Conservation (phyloP, 2,113 vertebrate species). For the Tauraco erythrolophus region DNA sequence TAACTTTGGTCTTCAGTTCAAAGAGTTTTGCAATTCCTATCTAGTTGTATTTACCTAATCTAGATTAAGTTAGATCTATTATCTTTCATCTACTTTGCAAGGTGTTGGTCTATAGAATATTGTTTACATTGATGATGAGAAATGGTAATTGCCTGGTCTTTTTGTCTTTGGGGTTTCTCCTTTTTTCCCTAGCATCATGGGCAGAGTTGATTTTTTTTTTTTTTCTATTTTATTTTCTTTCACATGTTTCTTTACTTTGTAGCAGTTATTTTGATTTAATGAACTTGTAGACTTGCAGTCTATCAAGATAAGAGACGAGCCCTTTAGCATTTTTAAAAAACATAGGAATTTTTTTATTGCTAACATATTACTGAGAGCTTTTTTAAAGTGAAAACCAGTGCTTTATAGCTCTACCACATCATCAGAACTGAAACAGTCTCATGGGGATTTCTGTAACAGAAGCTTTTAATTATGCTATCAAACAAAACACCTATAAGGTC, state of each 20-base stretch:
- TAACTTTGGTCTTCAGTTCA: not conserved
- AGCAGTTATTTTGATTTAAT: not conserved
- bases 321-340: not conserved
- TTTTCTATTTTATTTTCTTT: not conserved
- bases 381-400: not conserved
- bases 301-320: not conserved
- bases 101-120: not conserved
- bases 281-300: not conserved
- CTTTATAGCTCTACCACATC: not conserved
- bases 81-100: not conserved
- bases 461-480: not conserved
- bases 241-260: not conserved
- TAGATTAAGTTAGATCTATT: not conserved
- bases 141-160: not conserved
- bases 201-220: not conserved
- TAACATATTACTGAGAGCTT: not conserved
- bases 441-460: not conserved
- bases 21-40: not conserved
- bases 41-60: not conserved
- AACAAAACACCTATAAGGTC: not conserved
- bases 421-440: not conserved
- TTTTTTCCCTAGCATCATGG: not conserved
- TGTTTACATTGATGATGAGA: not conserved
- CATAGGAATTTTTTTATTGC: not conserved
- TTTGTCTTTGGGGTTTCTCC: not conserved